A percentile compares a stretch with the other conserved stretches of the same genome.
phyloP scores from a whole-genome alignment of 2,113 vertebrate species.

The Lichenostomus cassidix region DNA sequence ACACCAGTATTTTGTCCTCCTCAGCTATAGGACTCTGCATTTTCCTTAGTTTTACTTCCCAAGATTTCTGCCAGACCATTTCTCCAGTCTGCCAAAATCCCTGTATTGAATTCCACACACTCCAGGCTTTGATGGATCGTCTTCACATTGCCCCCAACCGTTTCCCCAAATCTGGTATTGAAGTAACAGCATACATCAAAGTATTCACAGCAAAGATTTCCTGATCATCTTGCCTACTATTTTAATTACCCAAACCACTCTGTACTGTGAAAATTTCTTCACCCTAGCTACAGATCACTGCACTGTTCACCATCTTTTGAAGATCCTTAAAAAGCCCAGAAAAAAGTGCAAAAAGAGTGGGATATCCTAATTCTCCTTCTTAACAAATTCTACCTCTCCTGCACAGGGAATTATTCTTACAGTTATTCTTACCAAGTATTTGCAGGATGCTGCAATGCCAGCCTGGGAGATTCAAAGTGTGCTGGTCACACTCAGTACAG shows the following conservation, averaged over 20 bases:
- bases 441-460: too few species aligned
- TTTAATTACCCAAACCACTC: not conserved
- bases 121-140: not conserved
- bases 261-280: not conserved
- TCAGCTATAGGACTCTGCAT: not conserved
- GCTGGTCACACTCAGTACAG: rapidly evolving
- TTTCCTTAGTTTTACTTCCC: not conserved
- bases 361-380: not conserved
- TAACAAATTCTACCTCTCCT: not conserved
- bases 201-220: not conserved
- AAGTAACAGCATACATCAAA: not conserved
- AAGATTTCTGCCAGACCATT: not conserved
- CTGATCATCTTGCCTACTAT: not conserved
- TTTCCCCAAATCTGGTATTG: not conserved
- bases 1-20: not conserved
- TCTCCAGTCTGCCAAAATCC: not conserved
- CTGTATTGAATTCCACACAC: not conserved
- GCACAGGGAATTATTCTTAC: not conserved
- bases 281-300: not conserved
- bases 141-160: not conserved
- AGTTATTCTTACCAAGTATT: not conserved
- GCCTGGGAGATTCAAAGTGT: not conserved
- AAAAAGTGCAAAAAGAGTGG: not conserved
- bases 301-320: not conserved
- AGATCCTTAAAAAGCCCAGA: not conserved